phyloP scores from a whole-genome alignment of 2,888 invertebrate species.

The Taphrorychus bicolor region DNA sequence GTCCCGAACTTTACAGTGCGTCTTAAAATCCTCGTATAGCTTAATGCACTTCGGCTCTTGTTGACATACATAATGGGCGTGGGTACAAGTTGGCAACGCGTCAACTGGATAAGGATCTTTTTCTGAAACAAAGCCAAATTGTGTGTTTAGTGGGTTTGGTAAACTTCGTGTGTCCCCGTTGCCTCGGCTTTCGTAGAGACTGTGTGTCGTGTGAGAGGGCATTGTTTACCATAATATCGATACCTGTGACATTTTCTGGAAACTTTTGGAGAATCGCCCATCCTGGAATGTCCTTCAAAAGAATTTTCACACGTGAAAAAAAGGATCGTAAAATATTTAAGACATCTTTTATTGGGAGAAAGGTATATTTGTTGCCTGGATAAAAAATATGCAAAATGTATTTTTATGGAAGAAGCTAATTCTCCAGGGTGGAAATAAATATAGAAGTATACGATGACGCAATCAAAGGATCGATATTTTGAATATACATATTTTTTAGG shows the following conservation, averaged over 20 bases:
- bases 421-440: background rate
- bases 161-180: background rate
- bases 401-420: background rate
- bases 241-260: background rate
- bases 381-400: background rate
- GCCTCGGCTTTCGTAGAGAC: background rate
- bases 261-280: background rate
- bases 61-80: slow-evolving; percentile 85
- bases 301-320: background rate
- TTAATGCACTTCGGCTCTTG: slow-evolving; percentile 81
- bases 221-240: background rate
- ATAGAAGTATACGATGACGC: background rate
- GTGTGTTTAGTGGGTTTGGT: slow-evolving; percentile 8
- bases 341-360: background rate
- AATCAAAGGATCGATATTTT: background rate
- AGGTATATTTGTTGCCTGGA: background rate
- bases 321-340: background rate
- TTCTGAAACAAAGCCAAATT: slow-evolving; percentile 65
- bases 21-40: slow-evolving; percentile 85
- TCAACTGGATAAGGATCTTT: slow-evolving; percentile 90
- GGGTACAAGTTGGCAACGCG: slow-evolving; percentile 88
- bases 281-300: background rate
- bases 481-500: background rate
- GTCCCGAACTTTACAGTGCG: slow-evolving; percentile 84
- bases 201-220: background rate